Percentiles rank a stretch among this genome's conserved stretches.
Evolutionary conservation across 2,797 vertebrate genomes (phyloP).

Genomic region (Semaprochilodus insignis): DNA sequence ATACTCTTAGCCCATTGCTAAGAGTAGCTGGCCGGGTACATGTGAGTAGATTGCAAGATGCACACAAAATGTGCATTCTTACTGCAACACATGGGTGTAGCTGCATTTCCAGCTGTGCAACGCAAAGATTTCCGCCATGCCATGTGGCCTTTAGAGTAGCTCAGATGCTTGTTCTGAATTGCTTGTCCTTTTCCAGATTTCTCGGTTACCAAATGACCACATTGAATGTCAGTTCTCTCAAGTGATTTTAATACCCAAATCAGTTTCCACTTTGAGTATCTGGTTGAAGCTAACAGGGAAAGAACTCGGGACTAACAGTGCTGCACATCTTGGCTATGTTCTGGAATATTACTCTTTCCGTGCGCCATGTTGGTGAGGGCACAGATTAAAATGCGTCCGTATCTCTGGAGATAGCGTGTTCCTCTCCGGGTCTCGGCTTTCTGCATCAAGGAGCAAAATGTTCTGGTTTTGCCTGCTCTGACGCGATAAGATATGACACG

Average conservation of each 20-base stretch:
- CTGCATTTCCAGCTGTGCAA: too few species aligned
- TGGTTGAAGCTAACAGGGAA: background rate
- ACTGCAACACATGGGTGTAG: too few species aligned
- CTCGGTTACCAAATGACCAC: background rate
- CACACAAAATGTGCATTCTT: too few species aligned
- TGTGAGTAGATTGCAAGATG: too few species aligned
- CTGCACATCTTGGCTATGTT: background rate
- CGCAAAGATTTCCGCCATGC: too few species aligned
- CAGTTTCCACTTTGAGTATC: background rate
- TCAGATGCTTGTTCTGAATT: background rate
- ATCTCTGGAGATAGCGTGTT: constrained; percentile 53
- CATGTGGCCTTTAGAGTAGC: background rate
- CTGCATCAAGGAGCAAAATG: constrained; percentile 38
- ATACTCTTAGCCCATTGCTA: too few species aligned
- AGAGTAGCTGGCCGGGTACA: too few species aligned
- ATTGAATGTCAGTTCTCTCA: background rate
- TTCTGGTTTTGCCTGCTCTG: constrained; percentile 54
- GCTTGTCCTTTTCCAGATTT: constrained; percentile 28
- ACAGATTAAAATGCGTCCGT: constrained; percentile 41
- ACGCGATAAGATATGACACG: constrained; percentile 65
- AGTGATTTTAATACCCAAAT: background rate
- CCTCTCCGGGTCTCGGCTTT: constrained; percentile 54
- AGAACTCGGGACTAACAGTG: background rate
- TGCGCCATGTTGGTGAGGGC: constrained; percentile 1
- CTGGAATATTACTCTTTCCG: constrained; percentile 17